Evolutionary conservation across 23 tunicate genomes (phyloP), one percentile per base, ranked within the genome.

Genomic region (Trididemnum nubilum): DNA sequence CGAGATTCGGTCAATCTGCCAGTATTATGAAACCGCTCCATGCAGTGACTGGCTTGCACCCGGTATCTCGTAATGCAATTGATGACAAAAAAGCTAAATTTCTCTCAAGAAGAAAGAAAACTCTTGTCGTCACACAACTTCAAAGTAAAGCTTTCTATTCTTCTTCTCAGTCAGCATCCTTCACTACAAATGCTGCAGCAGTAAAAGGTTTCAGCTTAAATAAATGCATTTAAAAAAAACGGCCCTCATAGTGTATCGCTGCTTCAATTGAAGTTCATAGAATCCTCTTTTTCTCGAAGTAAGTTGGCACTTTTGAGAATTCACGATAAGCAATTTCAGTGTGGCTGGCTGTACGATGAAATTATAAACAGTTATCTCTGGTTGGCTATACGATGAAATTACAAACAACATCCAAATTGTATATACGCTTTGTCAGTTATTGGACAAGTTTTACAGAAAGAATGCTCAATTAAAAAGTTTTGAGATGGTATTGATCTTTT

Each of bases 341-440:
- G 31, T 7, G 70, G 70, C 21, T 64, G 70, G 70, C n/a, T 64
- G n/a, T 64, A 64, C 31, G 70, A 64, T 64, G 70, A 64, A 64
- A 64, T 64, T 9, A 64, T 64, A 5, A 64, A 64, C 31, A 64
- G 70, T 27, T 64, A 64, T n/a, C n/a, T 64, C 5, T 64, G 70
- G 70, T 64, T n/a, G n/a, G n/a, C n/a, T n/a, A n/a, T n/a, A n/a
- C n/a, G n/a, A n/a, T n/a, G 70, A 15, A 24, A 9, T 25, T 64
- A n/a, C 70, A 21, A 64, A 64, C n/a, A 12, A 7, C 15, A 64
- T 21, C 12, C 12, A 7, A 15, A 9, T 9, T 24, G 7, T 7
- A 9, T 64, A n/a, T 64, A 64, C 31, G 31, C 21, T 9, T 25
- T 7, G 7, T 64, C 70, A 64, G 7, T 27, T 5, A 27, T 64